These are phyloP conservation scores for Apistogramma diplotaenia DNA, from an alignment of 2,113 vertebrate species.

Conservation along the genomic window DNA sequence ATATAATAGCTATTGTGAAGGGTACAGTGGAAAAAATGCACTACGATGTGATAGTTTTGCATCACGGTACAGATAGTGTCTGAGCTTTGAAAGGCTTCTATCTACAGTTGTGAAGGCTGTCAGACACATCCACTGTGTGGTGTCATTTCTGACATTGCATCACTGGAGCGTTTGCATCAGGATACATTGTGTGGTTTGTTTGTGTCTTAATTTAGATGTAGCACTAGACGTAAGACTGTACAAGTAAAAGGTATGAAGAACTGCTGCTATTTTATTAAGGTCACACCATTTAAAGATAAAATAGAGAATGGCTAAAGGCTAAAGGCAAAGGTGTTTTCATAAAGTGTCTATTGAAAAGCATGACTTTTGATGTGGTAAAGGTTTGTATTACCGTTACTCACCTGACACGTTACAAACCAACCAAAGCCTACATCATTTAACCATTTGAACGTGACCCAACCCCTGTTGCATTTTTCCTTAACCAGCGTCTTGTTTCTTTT, in stretches of 20 bases:
- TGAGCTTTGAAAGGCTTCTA: constrained; percentile 6
- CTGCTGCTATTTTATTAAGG: background rate
- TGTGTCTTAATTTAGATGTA: constrained; percentile 9
- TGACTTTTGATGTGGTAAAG: background rate
- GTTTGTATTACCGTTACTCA: background rate
- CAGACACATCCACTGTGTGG: background rate
- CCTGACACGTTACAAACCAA: background rate
- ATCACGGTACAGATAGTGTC: background rate
- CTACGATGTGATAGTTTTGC: background rate
- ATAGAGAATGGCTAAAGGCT: background rate
- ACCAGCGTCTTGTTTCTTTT: background rate
- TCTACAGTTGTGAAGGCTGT: constrained; percentile 10
- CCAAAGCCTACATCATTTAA: background rate
- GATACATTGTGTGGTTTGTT: background rate
- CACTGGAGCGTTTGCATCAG: constrained; percentile 13
- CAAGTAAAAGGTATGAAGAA: background rate
- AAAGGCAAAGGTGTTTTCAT: background rate
- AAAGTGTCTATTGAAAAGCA: background rate
- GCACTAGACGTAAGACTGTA: background rate
- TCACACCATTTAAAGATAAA: background rate
- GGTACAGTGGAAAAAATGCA: background rate
- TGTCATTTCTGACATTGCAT: constrained; percentile 20
- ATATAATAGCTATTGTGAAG: too few relatives aligned
- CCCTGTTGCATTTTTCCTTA: background rate
- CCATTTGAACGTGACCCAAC: background rate